Conservation (phyloP, 2,113 vertebrate species). For the Corapipo altera region DNA sequence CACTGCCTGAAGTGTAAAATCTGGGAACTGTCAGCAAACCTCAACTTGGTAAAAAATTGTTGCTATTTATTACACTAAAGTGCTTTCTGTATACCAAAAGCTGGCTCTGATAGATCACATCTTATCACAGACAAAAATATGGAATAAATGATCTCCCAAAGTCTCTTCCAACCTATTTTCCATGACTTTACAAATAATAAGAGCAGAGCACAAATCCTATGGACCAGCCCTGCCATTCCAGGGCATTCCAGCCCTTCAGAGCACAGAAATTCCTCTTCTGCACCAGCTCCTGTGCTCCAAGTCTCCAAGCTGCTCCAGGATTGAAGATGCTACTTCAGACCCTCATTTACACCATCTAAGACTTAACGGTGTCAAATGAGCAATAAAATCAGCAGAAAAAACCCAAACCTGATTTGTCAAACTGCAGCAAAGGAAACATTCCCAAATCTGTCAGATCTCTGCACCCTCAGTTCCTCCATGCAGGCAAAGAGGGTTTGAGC, state of each 20-base stretch:
- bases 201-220: background rate
- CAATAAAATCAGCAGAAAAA: background rate
- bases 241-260: accelerated
- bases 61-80: background rate
- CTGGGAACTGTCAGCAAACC: slow-evolving; percentile 45
- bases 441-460: background rate
- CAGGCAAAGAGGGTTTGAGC: background rate
- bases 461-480: background rate
- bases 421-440: background rate
- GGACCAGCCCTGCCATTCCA: background rate
- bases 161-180: background rate
- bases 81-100: background rate
- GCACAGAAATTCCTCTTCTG: background rate
- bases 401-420: background rate
- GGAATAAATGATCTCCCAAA: background rate
- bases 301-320: background rate
- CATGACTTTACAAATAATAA: background rate
- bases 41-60: slow-evolving; percentile 9
- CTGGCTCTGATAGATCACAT: background rate
- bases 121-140: background rate
- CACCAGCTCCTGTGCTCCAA: background rate
- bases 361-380: background rate
- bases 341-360: background rate
- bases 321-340: background rate
- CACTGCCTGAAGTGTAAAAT: slow-evolving; percentile 19